Evolutionary conservation across 2,797 vertebrate genomes (phyloP).

Genomic region (Argyrosomus regius): DNA sequence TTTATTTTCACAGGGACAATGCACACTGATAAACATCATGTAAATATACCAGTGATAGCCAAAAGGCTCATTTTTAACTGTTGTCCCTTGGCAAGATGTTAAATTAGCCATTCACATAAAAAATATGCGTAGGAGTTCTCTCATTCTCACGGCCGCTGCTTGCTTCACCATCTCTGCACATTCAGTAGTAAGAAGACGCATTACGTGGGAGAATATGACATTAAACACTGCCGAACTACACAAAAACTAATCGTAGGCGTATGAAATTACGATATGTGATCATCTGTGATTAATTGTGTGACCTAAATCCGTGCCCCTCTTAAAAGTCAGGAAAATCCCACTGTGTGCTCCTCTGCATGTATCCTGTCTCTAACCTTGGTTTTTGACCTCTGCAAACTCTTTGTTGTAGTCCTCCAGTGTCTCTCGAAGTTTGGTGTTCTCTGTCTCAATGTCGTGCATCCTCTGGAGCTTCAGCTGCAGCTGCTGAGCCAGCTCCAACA

Average conservation of each 20-base stretch:
- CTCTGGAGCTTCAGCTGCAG: constrained; percentile 98
- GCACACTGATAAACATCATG: neutral
- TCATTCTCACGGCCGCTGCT: neutral
- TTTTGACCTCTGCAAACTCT: constrained; percentile 98
- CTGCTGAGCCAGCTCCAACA: constrained; percentile 96
- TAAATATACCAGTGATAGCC: neutral
- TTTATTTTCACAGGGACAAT: neutral
- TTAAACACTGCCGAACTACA: constrained; percentile 2
- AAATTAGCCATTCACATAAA: constrained; percentile 4
- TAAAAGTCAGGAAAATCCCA: constrained; percentile 44
- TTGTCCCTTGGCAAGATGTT: neutral
- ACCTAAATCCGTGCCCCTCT: constrained; percentile 21
- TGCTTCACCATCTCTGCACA: neutral
- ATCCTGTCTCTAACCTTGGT: constrained; percentile 90
- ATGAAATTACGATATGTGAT: neutral
- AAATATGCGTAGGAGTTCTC: neutral
- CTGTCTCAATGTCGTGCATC: constrained; percentile 98
- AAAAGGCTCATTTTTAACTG: neutral
- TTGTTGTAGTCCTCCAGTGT: constrained; percentile 99
- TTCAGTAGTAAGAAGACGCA: neutral
- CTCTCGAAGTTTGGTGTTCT: constrained; percentile 98
- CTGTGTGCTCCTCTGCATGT: constrained; percentile 14
- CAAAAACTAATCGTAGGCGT: neutral
- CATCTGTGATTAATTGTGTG: constrained; percentile 28
- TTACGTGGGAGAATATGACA: neutral